phyloP scores from a whole-genome alignment of 2,888 invertebrate species.

The Calameuta filiformis region DNA sequence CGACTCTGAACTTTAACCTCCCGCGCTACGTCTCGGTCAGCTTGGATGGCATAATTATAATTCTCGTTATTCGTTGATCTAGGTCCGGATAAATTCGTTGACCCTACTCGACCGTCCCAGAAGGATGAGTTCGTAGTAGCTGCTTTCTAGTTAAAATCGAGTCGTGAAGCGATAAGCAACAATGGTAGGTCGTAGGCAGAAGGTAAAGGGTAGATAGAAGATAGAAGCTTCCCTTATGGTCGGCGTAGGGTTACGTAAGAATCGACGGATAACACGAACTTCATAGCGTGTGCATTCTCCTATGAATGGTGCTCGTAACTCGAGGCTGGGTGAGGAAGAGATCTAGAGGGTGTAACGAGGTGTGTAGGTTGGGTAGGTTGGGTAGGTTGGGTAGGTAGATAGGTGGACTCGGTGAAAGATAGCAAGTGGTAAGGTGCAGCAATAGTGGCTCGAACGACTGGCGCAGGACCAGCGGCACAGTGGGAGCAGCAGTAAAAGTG shows the following conservation, averaged over 20 bases:
- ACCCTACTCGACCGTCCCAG: background rate
- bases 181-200: background rate
- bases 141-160: background rate
- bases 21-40: background rate
- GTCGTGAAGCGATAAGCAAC: background rate
- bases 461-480: background rate
- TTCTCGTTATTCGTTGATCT: background rate
- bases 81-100: background rate
- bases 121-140: background rate
- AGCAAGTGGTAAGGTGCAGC: background rate
- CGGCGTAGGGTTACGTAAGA: background rate
- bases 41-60: background rate
- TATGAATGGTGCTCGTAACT: background rate
- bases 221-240: no score
- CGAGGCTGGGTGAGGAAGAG: no score
- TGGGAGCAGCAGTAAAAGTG: background rate
- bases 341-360: no score
- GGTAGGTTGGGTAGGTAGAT: no score
- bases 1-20: background rate
- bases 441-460: background rate
- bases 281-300: background rate
- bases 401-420: no score
- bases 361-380: background rate
- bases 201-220: no score
- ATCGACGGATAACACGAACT: background rate